phyloP scores from a whole-genome alignment of 1,140 invertebrate genomes.

The Temnothorax curvispinosus region DNA sequence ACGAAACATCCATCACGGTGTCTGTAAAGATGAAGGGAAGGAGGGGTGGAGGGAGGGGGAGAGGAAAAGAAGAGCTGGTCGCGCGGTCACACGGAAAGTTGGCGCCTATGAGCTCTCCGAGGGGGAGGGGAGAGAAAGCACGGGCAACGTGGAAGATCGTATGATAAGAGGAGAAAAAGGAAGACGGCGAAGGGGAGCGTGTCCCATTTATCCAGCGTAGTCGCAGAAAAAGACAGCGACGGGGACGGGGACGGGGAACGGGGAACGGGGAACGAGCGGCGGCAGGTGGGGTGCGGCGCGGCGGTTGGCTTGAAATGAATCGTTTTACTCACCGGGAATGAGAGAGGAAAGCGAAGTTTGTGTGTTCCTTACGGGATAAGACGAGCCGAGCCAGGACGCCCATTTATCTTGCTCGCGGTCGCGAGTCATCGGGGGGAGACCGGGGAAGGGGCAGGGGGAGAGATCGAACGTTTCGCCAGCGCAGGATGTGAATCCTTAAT shows the following conservation, averaged over 20 bases:
- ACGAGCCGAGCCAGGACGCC: slow-evolving; percentile 30
- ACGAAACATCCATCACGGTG: slow-evolving; percentile 57
- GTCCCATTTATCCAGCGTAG: slow-evolving; percentile 68
- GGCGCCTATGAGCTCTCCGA: slow-evolving; percentile 43
- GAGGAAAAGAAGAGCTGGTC: neutral
- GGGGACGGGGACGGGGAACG: neutral
- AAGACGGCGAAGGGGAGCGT: slow-evolving; percentile 39
- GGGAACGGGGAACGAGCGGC: neutral
- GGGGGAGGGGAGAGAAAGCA: neutral
- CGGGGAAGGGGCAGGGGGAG: neutral
- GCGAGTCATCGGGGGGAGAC: slow-evolving; percentile 45
- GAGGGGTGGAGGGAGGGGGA: no score
- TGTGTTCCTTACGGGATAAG: slow-evolving; percentile 66
- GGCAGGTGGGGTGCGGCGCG: neutral
- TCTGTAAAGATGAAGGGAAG: slow-evolving; percentile 32
- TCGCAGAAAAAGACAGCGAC: slow-evolving; percentile 46
- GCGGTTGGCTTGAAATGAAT: slow-evolving; percentile 68
- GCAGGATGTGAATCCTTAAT: slow-evolving; percentile 56
- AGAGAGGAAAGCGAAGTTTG: slow-evolving; percentile 42
- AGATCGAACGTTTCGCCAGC: slow-evolving; percentile 50
- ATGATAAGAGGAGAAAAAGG: slow-evolving; percentile 68
- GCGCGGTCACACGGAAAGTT: slow-evolving; percentile 29
- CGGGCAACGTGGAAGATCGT: slow-evolving; percentile 42
- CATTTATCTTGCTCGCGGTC: slow-evolving; percentile 69
- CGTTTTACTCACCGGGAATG: slow-evolving; percentile 58